Percentiles rank a stretch among this genome's conserved stretches.
phyloP scores from a whole-genome alignment of 2,113 vertebrate species.

The Chelonoidis abingdonii region DNA sequence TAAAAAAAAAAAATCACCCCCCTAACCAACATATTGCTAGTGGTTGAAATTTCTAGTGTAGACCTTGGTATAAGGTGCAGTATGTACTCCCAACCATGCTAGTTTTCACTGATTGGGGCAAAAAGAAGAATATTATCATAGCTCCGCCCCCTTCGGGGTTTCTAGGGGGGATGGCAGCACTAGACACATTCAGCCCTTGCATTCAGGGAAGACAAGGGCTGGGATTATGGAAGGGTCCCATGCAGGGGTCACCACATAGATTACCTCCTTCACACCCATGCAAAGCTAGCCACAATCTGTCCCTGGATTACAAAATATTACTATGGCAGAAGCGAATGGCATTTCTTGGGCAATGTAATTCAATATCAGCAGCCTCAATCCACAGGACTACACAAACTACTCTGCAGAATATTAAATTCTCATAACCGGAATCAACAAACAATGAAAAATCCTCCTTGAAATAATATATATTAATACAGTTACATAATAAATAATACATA shows the following conservation, averaged over 20 bases:
- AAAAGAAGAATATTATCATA: too few species aligned
- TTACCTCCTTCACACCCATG: neutral
- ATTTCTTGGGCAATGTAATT: neutral
- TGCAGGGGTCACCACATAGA: accelerated
- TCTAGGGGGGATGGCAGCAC: too few species aligned
- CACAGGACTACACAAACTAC: constrained; percentile 6
- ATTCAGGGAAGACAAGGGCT: too few species aligned
- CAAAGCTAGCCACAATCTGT: neutral
- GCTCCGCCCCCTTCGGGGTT: too few species aligned
- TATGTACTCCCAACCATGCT: neutral
- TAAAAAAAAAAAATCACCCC: neutral
- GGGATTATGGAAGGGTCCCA: neutral
- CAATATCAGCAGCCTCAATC: neutral
- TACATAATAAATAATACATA: constrained; percentile 79
- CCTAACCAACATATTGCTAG: neutral
- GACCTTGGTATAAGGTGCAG: neutral
- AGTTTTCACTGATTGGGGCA: neutral
- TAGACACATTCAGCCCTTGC: too few species aligned
- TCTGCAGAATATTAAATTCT: constrained; percentile 60
- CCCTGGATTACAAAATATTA: neutral
- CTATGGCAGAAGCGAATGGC: neutral
- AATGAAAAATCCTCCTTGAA: constrained; percentile 55
- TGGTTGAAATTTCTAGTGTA: neutral
- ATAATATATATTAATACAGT: constrained; percentile 72
- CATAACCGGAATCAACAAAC: constrained; percentile 31